Conservation (phyloP, 2,113 vertebrate species). For the Geothlypis trichas region DNA sequence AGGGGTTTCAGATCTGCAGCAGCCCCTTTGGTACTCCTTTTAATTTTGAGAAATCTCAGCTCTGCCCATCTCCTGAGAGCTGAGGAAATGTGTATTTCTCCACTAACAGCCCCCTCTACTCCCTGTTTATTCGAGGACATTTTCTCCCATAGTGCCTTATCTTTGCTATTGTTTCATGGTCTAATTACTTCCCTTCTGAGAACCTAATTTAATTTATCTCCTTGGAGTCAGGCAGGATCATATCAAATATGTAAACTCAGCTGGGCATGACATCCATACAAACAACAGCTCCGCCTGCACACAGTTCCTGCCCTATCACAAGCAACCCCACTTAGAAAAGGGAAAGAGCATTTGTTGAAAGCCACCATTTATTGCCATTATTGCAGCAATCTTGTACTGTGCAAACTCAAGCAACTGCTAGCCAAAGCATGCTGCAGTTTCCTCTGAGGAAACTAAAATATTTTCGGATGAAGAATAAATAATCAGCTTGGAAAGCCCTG, state of each 20-base stretch:
- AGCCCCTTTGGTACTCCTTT: background rate
- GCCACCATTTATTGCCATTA: background rate
- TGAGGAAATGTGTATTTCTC: background rate
- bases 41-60: background rate
- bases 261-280: background rate
- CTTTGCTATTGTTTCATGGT: constrained; percentile 15
- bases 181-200: constrained; percentile 53
- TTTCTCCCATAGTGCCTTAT: constrained; percentile 18
- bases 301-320: background rate
- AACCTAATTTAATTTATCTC: constrained; percentile 59
- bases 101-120: background rate
- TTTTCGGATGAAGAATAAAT: constrained; percentile 16
- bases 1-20: background rate
- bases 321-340: background rate
- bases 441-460: background rate
- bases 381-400: background rate
- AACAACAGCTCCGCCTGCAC: background rate
- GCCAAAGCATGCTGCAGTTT: background rate
- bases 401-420: background rate
- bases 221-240: constrained; percentile 36
- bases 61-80: background rate
- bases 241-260: constrained; percentile 51
- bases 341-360: background rate
- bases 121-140: background rate
- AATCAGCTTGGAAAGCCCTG: background rate